These are phyloP conservation scores for Coreius guichenoti DNA, from an alignment of 2,797 vertebrate species.

Conservation along the genomic window DNA sequence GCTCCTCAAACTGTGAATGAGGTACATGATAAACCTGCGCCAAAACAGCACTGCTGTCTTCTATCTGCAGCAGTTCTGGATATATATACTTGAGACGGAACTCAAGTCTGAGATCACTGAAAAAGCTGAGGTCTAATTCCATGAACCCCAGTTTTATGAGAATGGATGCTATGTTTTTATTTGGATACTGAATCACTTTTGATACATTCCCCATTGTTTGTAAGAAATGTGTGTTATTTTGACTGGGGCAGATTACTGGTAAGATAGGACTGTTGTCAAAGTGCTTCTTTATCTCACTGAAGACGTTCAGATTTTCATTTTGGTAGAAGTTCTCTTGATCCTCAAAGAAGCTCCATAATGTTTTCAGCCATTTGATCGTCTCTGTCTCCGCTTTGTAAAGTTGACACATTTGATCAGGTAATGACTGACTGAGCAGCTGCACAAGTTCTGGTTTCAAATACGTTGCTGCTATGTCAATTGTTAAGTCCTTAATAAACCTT, in stretches of 20 bases:
- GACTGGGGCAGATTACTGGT: slow-evolving; percentile 70
- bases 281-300: slow-evolving; percentile 64
- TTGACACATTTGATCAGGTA: slow-evolving; percentile 54
- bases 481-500: slow-evolving; percentile 65
- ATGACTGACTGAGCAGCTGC: slow-evolving; percentile 59
- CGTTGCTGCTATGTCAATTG: slow-evolving; percentile 60
- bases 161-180: slow-evolving; percentile 44
- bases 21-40: slow-evolving; percentile 61
- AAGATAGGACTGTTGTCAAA: slow-evolving; percentile 70
- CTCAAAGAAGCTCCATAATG: slow-evolving; percentile 69
- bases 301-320: neutral
- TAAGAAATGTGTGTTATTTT: slow-evolving; percentile 64
- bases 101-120: fast-evolving
- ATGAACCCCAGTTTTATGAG: slow-evolving; percentile 76
- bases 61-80: slow-evolving; percentile 65
- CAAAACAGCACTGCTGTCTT: slow-evolving; percentile 68
- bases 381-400: slow-evolving; percentile 57
- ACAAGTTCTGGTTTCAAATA: slow-evolving; percentile 65
- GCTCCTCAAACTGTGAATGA: slow-evolving; percentile 63
- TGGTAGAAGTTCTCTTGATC: slow-evolving; percentile 43
- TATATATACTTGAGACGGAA: fast-evolving
- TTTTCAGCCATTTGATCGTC: slow-evolving; percentile 65
- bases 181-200: slow-evolving; percentile 58
- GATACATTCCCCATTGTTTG: slow-evolving; percentile 66
- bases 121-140: slow-evolving; percentile 59